Percentiles rank a stretch among this genome's conserved stretches.
Conservation (phyloP, 2,797 vertebrate species). For the Eospalax fontanierii region DNA sequence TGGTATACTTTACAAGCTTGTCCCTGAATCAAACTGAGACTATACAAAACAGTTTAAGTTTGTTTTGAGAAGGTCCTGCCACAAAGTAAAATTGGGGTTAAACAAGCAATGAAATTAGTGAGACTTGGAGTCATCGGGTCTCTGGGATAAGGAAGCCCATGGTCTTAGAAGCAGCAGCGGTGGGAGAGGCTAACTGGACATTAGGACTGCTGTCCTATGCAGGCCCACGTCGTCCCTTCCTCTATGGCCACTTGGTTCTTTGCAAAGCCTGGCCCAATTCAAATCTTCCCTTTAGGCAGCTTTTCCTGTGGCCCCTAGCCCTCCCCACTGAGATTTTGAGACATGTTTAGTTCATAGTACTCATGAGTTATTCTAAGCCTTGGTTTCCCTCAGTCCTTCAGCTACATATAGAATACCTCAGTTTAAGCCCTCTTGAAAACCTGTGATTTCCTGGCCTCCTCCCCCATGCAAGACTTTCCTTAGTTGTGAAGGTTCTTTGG, state of each 20-base stretch:
- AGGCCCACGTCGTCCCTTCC: background rate
- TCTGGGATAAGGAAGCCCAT: background rate
- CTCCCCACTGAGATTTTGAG: background rate
- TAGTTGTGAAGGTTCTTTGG: background rate
- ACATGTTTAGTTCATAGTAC: background rate
- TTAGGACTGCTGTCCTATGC: background rate
- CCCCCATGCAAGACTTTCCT: background rate
- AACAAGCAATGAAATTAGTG: background rate
- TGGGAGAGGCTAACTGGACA: background rate
- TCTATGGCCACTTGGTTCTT: background rate
- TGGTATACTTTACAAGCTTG: background rate
- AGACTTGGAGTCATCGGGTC: background rate
- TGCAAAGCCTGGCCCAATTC: background rate
- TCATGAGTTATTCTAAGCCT: background rate
- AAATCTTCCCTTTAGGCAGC: background rate
- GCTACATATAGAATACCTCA: background rate
- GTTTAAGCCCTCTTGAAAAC: slow-evolving; percentile 14
- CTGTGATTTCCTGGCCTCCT: background rate
- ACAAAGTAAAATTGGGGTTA: slow-evolving; percentile 25
- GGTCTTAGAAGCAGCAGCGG: background rate
- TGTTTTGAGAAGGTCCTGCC: slow-evolving; percentile 23
- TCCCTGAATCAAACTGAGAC: background rate
- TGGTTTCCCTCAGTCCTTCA: background rate
- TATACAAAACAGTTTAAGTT: background rate
- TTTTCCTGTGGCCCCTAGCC: background rate